Base-by-base conservation (phyloP, 2,113 vertebrate genomes). In the Lagenorhynchus albirostris region DNA sequence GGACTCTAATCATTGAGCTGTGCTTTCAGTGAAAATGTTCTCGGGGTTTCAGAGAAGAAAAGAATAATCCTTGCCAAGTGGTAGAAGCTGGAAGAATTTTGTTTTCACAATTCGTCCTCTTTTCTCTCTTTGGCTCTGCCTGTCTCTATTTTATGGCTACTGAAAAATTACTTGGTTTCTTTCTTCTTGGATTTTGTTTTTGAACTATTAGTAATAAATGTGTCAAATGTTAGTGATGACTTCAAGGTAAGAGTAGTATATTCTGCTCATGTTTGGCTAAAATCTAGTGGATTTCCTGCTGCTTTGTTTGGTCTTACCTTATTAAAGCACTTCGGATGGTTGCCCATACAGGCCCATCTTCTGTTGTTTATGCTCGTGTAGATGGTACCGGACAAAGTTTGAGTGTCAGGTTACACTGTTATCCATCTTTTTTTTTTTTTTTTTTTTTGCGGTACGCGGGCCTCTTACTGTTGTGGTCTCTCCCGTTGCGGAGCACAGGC, bases 161-260 rank as follows among this genome's bases (percentile, higher is more conserved):
- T 60, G 26, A 38, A 89, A 63, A 58, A 80, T 79, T 14, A 38
- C 53, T 50, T 93, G 44, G 41, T 77, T 87, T 80, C 13, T 74
- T 81, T 82, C 53, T 71, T 77, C 33, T 77, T 85, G 18, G 60
- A 73, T 91, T 92, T 96, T 89, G 20, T 81, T 91, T 91, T 68
- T 15, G 38, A 91, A 17, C 23, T 20, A 47, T 80, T 65, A 50
- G 23, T 83, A 68, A 77, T 90, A 60, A 60, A 62, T 13, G 10
- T 71, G 74, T 80, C 80, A 55, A 88, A 25, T 4, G 10, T 92
- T 87, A 62, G 18, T 67, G 38, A 38, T 74, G 50, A 79, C 62
- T 67, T 89, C 25, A 82, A 87, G 47, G 41, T 80, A 38, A 50
- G 29, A 79, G 65, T 41, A 81, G 74, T 68, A 55, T 41, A n/a